Evolutionary conservation across 2,888 invertebrate species (phyloP).

Genomic region (Dolichopus griseipennis): DNA sequence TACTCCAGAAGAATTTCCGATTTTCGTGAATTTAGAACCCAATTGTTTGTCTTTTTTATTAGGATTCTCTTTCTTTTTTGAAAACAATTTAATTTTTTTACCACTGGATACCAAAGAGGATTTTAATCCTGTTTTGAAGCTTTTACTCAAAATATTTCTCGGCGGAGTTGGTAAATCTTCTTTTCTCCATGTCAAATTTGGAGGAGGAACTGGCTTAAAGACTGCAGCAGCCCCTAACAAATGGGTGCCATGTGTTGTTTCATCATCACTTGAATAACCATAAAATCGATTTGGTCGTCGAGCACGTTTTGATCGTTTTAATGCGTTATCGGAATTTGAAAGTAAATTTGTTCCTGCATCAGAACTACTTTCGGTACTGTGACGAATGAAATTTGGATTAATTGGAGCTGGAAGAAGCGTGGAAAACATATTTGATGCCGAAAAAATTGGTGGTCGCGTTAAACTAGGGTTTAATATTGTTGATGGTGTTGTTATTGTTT

Average conservation of each 20-base stretch:
- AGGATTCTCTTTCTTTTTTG: conserved; percentile 17
- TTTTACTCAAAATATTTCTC: conserved; percentile 16
- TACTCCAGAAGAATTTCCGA: not conserved
- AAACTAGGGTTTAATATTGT: conserved; percentile 18
- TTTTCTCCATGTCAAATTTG: conserved; percentile 65
- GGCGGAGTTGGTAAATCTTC: conserved; percentile 56
- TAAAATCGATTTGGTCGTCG: conserved; percentile 79
- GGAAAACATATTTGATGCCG: not conserved
- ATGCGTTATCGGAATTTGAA: conserved; percentile 49
- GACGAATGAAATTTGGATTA: conserved; percentile 15
- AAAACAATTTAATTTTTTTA: conserved; percentile 24
- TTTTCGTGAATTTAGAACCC: not conserved
- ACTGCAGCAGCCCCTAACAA: not conserved
- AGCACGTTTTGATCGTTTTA: conserved; percentile 68
- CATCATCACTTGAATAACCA: conserved; percentile 80
- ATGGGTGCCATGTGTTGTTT: not conserved
- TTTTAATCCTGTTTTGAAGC: conserved; percentile 10
- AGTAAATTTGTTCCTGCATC: conserved; percentile 30
- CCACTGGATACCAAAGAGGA: conserved; percentile 23
- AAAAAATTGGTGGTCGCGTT: conserved; percentile 19
- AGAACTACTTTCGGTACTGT: conserved; percentile 43
- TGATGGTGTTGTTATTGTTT: conserved; percentile 12
- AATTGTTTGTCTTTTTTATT: not conserved
- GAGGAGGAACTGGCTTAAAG: conserved; percentile 51
- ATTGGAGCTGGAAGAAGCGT: conserved; percentile 21